Evolutionary conservation across 2,113 vertebrate species (phyloP).

Genomic region (Gnathochromis pfefferi): DNA sequence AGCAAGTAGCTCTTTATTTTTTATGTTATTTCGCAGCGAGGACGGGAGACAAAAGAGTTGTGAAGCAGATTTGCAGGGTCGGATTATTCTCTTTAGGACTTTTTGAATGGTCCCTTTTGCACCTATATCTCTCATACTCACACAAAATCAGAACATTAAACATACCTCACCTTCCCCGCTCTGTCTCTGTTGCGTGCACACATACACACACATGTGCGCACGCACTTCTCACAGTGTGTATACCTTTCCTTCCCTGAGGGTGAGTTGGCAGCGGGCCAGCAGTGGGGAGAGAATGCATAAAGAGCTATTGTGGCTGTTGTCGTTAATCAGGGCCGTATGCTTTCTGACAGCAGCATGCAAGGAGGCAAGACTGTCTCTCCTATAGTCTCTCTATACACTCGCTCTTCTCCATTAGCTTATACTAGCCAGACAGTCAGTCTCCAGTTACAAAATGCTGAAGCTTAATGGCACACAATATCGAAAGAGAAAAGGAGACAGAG

Average conservation of each 20-base stretch:
- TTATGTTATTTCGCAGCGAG: slow-evolving; percentile 1
- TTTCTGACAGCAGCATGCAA: slow-evolving; percentile 69
- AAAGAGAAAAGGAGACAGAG: slow-evolving; percentile 18
- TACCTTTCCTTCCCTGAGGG: slow-evolving; percentile 54
- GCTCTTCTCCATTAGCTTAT: slow-evolving; percentile 56
- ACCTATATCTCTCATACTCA: slow-evolving; percentile 5
- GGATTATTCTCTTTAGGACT: slow-evolving; percentile 51
- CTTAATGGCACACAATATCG: slow-evolving; percentile 61
- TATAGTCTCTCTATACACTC: slow-evolving; percentile 42
- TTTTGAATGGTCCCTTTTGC: slow-evolving; percentile 4
- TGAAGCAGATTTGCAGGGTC: slow-evolving; percentile 45
- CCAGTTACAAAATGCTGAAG: slow-evolving; percentile 46
- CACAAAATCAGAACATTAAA: slow-evolving; percentile 43
- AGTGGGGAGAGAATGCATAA: slow-evolving; percentile 61
- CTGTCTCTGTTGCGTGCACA: neutral
- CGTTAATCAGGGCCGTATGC: slow-evolving; percentile 73
- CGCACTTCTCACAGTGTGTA: slow-evolving; percentile 2
- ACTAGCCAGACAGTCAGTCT: slow-evolving; percentile 61
- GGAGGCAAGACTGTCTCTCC: slow-evolving; percentile 61
- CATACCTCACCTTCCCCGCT: slow-evolving; percentile 32
- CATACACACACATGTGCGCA: neutral
- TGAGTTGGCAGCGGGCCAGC: slow-evolving; percentile 63
- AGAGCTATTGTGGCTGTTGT: slow-evolving; percentile 71
- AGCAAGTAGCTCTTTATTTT: neutral
- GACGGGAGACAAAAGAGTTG: slow-evolving; percentile 9